These are phyloP conservation scores for Hippotragus niger DNA, from an alignment of 2,113 vertebrate genomes.

Conservation along the genomic window DNA sequence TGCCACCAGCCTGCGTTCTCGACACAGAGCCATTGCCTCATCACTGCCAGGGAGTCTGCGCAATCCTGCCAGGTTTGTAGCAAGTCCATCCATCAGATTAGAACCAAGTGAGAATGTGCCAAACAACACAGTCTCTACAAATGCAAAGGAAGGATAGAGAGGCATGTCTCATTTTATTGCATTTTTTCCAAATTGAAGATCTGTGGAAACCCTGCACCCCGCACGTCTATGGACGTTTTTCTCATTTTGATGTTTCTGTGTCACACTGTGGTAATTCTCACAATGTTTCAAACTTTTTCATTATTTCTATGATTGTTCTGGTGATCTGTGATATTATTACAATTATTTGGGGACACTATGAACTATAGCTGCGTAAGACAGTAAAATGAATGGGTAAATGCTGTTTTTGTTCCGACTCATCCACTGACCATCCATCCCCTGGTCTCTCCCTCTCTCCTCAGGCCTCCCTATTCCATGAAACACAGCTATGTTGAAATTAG, in stretches of 20 bases:
- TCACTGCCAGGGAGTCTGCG: neutral
- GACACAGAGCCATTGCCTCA: neutral
- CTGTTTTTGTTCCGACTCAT: neutral
- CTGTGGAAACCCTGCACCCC: neutral
- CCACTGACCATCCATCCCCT: neutral
- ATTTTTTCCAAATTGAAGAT: neutral
- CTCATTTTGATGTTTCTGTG: neutral
- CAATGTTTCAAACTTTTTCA: neutral
- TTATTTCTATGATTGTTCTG: neutral
- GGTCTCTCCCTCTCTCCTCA: neutral
- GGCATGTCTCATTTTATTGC: neutral
- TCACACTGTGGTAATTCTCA: neutral
- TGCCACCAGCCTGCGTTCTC: neutral
- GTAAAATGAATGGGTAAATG: neutral
- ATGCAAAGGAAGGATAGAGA: neutral
- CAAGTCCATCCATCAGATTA: neutral
- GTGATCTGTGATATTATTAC: neutral
- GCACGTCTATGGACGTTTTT: neutral
- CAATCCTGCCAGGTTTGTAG: neutral
- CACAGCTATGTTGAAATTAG: neutral
- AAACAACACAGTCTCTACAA: neutral
- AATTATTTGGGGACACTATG: neutral
- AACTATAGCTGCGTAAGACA: neutral
- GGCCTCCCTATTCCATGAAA: neutral
- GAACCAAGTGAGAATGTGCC: neutral